Evolutionary conservation across 2,888 invertebrate species (phyloP), one percentile per base, ranked within the genome.

Genomic region (Macrostomum cliftonense): DNA sequence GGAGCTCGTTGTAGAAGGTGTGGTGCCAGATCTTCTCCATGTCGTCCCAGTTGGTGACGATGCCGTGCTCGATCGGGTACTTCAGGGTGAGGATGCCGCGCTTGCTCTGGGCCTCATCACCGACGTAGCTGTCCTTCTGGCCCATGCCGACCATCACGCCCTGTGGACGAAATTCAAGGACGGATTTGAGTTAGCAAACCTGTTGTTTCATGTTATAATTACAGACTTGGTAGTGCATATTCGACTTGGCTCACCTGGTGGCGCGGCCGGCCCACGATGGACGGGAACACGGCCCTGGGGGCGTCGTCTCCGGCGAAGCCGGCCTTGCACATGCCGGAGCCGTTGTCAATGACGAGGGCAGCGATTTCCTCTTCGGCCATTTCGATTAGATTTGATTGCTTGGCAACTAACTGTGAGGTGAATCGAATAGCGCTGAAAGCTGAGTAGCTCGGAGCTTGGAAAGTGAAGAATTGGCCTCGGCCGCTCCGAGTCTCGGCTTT

Each of bases 11-110:
- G 81, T 88, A 87, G 79, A 88, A 88, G 66, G 88, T 87, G 77
- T 89, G 87, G 73, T 88, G 87, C 88, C 88, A 89, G 76, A 89
- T 88, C 74, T 88, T 86, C 75, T 89, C 88, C 88, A 89, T 89
- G 67, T 88, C 88, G 67, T 89, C 88, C 89, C 89, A 89, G 78
- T 89, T 88, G 73, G 88, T 89, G 68, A 89, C 85, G 74, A 89
- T 88, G 63, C 88, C 88, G 75, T 89, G 88, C 73, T 89, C 88
- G 72, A 89, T 88, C 65, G 88, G 88, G 75, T 89, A 89, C 72
- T 88, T 88, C 69, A 89, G 76, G 58, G 87, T 88, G 62, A 88
- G 79, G 75, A 89, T 87, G 75, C 88, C 88, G 75, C 88, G 79
- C 76, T 88, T 70, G 59, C 65, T 66, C 56, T 73, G 71, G 47